phyloP scores from a whole-genome alignment of 2,113 vertebrate genomes.

The Limnothrissa miodon region DNA sequence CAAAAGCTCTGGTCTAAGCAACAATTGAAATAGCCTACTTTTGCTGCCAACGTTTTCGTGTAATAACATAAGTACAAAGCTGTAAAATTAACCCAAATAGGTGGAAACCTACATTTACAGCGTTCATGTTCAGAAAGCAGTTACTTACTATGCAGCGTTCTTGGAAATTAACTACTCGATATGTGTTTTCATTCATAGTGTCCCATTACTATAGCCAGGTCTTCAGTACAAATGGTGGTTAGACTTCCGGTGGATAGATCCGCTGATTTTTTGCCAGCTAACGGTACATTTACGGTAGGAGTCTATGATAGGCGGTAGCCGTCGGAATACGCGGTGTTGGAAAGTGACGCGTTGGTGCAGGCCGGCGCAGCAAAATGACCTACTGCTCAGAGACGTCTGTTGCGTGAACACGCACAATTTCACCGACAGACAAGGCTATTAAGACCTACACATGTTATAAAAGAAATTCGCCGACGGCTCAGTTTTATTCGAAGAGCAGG shows the following conservation, averaged over 20 bases:
- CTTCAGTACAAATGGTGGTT: neutral
- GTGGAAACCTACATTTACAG: neutral
- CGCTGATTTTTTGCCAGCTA: constrained; percentile 36
- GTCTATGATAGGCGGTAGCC: constrained; percentile 48
- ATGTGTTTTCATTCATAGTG: constrained; percentile 40
- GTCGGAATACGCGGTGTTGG: constrained; percentile 60
- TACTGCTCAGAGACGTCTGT: constrained; percentile 14
- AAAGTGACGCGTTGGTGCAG: constrained; percentile 66
- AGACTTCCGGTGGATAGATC: constrained; percentile 27
- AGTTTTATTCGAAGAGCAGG: neutral
- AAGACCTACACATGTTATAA: neutral
- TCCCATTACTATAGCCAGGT: constrained; percentile 14
- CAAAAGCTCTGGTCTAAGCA: neutral
- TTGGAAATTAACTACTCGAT: constrained; percentile 24
- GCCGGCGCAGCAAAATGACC: constrained; percentile 40
- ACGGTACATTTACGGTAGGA: constrained; percentile 42
- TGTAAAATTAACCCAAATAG: neutral
- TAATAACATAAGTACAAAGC: neutral
- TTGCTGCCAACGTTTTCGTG: neutral
- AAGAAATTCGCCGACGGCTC: neutral
- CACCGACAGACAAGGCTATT: neutral
- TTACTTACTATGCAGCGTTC: constrained; percentile 45
- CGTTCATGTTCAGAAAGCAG: neutral
- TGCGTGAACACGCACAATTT: constrained; percentile 51
- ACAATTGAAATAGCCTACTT: neutral